Conservation (phyloP, 2,888 invertebrate species). For the Aelia acuminata region DNA sequence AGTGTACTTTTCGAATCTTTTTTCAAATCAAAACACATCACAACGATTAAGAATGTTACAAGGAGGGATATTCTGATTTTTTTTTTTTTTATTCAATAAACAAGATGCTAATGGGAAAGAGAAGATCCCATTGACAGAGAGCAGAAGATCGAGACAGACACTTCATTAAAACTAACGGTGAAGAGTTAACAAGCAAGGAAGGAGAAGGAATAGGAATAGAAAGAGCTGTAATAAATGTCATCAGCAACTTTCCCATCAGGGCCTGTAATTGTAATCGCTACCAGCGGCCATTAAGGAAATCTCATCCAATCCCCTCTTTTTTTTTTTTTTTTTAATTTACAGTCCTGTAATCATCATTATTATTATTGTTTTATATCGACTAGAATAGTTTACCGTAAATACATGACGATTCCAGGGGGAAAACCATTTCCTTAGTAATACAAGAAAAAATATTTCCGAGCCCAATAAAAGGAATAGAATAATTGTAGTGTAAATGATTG, state of each 20-base stretch:
- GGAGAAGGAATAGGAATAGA: too few species aligned
- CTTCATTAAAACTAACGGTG: neutral
- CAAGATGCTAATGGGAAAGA: neutral
- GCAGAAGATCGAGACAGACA: neutral
- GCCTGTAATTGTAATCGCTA: slow-evolving; percentile 15
- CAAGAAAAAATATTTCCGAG: too few species aligned
- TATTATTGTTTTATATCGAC: neutral
- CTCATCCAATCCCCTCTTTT: neutral
- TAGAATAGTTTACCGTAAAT: slow-evolving; percentile 4
- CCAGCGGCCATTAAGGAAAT: neutral
- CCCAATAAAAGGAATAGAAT: too few species aligned
- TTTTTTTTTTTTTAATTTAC: neutral
- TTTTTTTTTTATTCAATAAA: too few species aligned
- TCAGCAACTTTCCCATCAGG: neutral
- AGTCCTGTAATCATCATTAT: too few species aligned
- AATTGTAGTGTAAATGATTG: too few species aligned
- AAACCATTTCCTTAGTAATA: too few species aligned
- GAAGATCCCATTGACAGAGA: neutral
- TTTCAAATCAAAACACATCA: too few species aligned
- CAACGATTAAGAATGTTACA: too few species aligned
- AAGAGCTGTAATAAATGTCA: neutral
- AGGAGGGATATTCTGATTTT: too few species aligned
- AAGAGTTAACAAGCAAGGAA: neutral
- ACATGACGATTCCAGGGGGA: too few species aligned
- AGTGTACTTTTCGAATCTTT: too few species aligned